Conservation (phyloP, 2,888 invertebrate genomes). For the Drosophila vallismaia region DNA sequence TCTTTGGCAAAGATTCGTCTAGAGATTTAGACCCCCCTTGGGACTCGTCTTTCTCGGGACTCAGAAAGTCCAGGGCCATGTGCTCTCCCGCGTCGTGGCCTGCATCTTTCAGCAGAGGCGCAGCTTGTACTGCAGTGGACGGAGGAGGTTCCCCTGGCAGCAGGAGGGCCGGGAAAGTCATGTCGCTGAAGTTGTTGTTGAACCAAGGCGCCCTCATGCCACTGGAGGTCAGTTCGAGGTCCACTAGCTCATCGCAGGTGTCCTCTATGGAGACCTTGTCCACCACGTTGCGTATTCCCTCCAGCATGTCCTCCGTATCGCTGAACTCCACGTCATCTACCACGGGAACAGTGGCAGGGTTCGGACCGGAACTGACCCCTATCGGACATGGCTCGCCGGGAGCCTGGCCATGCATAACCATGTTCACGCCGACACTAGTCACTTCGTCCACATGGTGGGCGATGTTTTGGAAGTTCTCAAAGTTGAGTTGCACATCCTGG, state of each 20-base stretch:
- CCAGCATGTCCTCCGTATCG: conserved; percentile 94
- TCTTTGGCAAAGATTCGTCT: conserved; percentile 5
- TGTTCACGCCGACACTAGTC: conserved; percentile 60
- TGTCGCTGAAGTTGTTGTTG: conserved; percentile 73
- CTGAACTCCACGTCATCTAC: conserved; percentile 88
- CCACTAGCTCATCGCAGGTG: conserved; percentile 82
- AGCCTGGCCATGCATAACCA: conserved; percentile 62
- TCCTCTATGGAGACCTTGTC: conserved; percentile 85
- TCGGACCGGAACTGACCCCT: conserved; percentile 23
- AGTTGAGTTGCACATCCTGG: conserved; percentile 81
- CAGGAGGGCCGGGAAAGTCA: conserved; percentile 68
- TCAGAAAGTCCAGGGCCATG: conserved; percentile 53
- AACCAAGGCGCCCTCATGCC: conserved; percentile 78
- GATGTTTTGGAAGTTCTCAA: conserved; percentile 76
- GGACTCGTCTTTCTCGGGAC: conserved; percentile 17
- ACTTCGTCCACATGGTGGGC: conserved; percentile 59
- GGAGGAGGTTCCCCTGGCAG: conserved; percentile 67
- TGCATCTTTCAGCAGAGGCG: conserved; percentile 13
- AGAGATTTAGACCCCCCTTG: conserved; percentile 25
- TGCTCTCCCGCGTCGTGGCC: conserved; percentile 15
- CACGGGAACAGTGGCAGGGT: conserved; percentile 45
- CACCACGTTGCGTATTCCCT: conserved; percentile 91
- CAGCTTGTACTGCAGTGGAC: conserved; percentile 9
- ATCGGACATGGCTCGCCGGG: conserved; percentile 52
- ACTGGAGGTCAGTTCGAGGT: conserved; percentile 75